A percentile compares a stretch with the other conserved stretches of the same genome.
phyloP scores from a whole-genome alignment of 2,113 vertebrate genomes.

The Eublepharis macularius region DNA sequence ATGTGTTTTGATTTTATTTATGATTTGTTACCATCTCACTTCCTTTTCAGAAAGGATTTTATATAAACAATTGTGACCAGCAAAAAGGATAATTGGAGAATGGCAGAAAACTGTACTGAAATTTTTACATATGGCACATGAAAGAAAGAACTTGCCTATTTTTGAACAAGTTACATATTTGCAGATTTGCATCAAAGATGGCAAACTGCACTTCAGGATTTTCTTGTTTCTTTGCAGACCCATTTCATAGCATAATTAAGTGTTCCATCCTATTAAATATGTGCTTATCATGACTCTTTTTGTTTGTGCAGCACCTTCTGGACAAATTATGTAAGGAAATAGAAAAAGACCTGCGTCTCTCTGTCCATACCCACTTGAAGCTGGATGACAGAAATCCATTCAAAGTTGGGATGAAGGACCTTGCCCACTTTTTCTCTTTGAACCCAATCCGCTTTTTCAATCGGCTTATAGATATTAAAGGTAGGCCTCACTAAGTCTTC shows the following conservation, averaged over 20 bases:
- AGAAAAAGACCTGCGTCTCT: slow-evolving; percentile 96
- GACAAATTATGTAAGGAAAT: slow-evolving; percentile 98
- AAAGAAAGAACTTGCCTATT: background rate
- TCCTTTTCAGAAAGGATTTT: background rate
- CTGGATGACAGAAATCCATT: slow-evolving; percentile 98
- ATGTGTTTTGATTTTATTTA: too few species aligned
- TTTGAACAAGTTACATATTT: background rate
- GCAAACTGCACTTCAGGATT: background rate
- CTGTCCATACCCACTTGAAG: slow-evolving; percentile 96
- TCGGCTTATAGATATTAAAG: slow-evolving; percentile 98
- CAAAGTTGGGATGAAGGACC: slow-evolving; percentile 96
- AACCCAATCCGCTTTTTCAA: slow-evolving; percentile 97
- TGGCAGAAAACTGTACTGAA: background rate
- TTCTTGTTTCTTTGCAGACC: background rate
- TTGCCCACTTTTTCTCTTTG: slow-evolving; percentile 95
- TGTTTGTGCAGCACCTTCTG: slow-evolving; percentile 83
- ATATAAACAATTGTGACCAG: background rate
- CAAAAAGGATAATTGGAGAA: background rate
- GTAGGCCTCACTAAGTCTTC: slow-evolving; percentile 59
- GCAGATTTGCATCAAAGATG: background rate
- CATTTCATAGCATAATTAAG: background rate
- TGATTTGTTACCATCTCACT: too few species aligned
- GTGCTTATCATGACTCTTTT: background rate
- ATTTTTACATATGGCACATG: background rate
- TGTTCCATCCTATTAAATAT: background rate